A percentile compares a stretch with the other conserved stretches of the same genome.
phyloP scores from a whole-genome alignment of 2,888 invertebrate genomes.

The Neocrepidodera transversa region DNA sequence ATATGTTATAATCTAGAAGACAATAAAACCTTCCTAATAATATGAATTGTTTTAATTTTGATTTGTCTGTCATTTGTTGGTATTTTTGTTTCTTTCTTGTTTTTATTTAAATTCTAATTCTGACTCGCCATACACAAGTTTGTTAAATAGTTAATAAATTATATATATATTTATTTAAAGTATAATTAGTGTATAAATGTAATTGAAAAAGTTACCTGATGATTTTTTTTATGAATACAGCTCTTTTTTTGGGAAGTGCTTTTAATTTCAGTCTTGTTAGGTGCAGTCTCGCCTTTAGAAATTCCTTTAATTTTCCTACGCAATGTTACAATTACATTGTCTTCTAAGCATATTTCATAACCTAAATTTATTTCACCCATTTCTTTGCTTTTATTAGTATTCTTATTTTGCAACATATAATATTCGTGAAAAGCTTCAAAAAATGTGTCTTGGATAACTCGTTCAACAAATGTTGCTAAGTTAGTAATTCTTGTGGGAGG shows the following conservation, averaged over 20 bases:
- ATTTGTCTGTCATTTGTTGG: no score
- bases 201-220: conserved; percentile 42
- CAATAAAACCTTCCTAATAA: no score
- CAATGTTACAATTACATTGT: conserved; percentile 43
- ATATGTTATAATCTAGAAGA: no score
- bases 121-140: no score
- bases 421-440: conserved; percentile 58
- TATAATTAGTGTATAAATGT: no score
- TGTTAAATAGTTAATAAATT: no score
- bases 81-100: no score
- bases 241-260: conserved; percentile 24
- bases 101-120: no score
- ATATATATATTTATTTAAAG: no score
- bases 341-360: conserved; percentile 49
- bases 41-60: no score
- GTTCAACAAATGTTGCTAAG: conserved; percentile 56
- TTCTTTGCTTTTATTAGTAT: conserved; percentile 17
- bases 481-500: conserved; percentile 52
- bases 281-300: conserved; percentile 10
- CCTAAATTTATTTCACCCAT: conserved; percentile 52
- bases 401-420: conserved; percentile 41
- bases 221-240: conserved; percentile 41
- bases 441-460: conserved; percentile 56
- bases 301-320: conserved; percentile 33
- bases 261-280: conserved; percentile 13